Evolutionary conservation across 23 tunicate genomes (phyloP).

Genomic region (Styela plicata): DNA sequence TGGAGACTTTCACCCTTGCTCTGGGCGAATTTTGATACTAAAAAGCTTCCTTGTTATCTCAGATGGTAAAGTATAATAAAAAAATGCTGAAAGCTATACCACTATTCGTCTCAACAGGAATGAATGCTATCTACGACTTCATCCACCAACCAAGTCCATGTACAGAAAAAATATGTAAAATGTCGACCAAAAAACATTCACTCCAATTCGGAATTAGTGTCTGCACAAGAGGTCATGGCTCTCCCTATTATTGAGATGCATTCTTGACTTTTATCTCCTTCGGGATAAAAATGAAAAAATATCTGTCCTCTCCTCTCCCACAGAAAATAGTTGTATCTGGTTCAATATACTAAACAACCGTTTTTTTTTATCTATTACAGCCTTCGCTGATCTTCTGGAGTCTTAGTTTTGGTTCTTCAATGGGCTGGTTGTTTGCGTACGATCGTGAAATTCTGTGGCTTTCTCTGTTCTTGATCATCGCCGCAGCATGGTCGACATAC

Average conservation of each 20-base stretch:
- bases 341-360: background rate
- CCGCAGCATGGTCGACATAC: conserved; percentile 35
- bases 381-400: conserved; percentile 38
- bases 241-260: no score
- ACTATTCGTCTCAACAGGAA: background rate
- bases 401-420: conserved; percentile 22
- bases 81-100: no score
- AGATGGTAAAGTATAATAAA: no score
- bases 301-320: no score
- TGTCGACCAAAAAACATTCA: background rate
- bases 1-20: background rate
- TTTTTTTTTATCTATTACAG: conserved; percentile 17
- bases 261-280: no score
- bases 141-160: background rate
- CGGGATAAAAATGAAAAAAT: no score
- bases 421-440: conserved; percentile 74
- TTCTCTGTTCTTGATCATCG: conserved; percentile 39
- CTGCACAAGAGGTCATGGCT: background rate
- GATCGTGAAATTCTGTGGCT: conserved; percentile 68
- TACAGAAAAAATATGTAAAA: background rate
- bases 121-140: background rate
- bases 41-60: no score
- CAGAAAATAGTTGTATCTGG: no score
- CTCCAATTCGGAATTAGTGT: background rate
- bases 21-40: background rate